Evolutionary conservation across 2,113 vertebrate species (phyloP).

Genomic region (Zonotrichia leucophrys): DNA sequence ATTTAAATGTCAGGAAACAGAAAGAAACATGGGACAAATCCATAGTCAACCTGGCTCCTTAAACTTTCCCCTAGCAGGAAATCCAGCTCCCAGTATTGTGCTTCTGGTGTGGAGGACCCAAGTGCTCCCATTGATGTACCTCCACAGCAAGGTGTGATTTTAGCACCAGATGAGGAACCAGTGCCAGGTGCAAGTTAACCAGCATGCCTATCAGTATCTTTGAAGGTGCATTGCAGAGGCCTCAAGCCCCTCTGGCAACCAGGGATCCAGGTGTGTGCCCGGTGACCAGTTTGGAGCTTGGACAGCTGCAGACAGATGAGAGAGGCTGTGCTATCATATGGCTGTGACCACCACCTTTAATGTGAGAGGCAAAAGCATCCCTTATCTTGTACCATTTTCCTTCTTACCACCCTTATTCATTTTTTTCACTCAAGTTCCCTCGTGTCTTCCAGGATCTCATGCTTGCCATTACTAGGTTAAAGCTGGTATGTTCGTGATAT

Average conservation of each 20-base stretch:
- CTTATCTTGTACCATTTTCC: neutral
- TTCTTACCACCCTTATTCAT: neutral
- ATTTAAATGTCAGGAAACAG: neutral
- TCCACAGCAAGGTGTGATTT: neutral
- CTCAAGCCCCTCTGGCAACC: neutral
- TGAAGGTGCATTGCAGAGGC: neutral
- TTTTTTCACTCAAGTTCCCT: neutral
- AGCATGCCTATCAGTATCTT: neutral
- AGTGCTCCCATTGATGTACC: neutral
- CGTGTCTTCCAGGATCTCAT: neutral
- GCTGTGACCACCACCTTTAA: neutral
- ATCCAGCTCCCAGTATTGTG: accelerated
- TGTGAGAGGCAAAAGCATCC: neutral
- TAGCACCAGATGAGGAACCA: neutral
- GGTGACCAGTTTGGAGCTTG: neutral
- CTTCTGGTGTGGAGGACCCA: neutral
- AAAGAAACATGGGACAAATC: neutral
- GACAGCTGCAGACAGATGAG: neutral
- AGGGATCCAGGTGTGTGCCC: accelerated
- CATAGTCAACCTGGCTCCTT: neutral
- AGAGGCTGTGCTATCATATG: neutral
- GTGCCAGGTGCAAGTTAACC: neutral
- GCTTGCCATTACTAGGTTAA: neutral
- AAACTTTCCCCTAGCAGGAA: neutral
- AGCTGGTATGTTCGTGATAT: neutral